Evolutionary conservation across 2,888 invertebrate species (phyloP).

Genomic region (Ctenicera cuprea): DNA sequence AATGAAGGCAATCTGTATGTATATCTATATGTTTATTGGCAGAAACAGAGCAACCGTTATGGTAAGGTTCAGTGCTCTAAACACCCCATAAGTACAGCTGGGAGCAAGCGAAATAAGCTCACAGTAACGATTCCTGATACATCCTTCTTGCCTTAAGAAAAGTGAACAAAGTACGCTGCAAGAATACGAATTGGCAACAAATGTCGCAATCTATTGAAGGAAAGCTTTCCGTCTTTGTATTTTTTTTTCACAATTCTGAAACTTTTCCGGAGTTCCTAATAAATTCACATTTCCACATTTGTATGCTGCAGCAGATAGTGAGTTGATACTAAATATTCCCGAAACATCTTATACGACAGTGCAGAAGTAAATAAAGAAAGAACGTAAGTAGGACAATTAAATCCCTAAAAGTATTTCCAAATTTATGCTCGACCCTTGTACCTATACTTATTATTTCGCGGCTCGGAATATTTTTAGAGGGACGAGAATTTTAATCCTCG

Average conservation of each 20-base stretch:
- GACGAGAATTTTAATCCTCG: slow-evolving; percentile 26
- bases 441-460: slow-evolving; percentile 25
- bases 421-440: slow-evolving; percentile 36
- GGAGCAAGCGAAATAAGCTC: slow-evolving; percentile 25
- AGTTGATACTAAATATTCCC: slow-evolving; percentile 42
- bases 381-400: slow-evolving; percentile 42
- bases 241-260: slow-evolving; percentile 47
- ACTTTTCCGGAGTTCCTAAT: slow-evolving; percentile 46
- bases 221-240: slow-evolving; percentile 50
- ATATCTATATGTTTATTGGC: too few relatives aligned
- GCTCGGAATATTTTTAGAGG: slow-evolving; percentile 24
- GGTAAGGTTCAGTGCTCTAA: too few relatives aligned
- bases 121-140: slow-evolving; percentile 44
- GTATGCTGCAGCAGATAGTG: slow-evolving; percentile 39
- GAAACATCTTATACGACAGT: slow-evolving; percentile 29
- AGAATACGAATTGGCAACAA: slow-evolving; percentile 52
- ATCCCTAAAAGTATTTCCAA: slow-evolving; percentile 37
- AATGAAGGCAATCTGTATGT: too few relatives aligned
- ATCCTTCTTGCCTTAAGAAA: slow-evolving; percentile 50
- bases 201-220: slow-evolving; percentile 52
- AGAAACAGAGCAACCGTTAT: too few relatives aligned
- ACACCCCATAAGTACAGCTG: slow-evolving; percentile 12
- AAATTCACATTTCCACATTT: slow-evolving; percentile 49
- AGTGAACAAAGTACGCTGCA: slow-evolving; percentile 45
- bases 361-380: slow-evolving; percentile 29